Conservation (phyloP, 2,113 vertebrate species). For the Prunella fulvescens region DNA sequence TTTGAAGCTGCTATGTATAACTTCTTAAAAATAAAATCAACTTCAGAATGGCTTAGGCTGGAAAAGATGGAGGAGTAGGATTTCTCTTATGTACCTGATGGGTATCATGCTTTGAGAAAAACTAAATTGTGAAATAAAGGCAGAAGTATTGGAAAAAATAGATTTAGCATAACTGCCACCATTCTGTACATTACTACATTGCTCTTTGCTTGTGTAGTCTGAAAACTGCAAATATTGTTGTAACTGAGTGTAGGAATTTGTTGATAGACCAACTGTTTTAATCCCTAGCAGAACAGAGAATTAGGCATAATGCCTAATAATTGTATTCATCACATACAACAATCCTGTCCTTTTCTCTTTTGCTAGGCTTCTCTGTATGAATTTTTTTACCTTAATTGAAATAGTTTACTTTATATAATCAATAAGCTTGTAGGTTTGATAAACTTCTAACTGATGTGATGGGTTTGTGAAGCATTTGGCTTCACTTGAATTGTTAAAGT, state of each 20-base stretch:
- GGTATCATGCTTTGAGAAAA: not conserved
- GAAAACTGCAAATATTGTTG: not conserved
- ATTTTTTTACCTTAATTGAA: not conserved
- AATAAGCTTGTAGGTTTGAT: not conserved
- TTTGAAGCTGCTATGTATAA: not conserved
- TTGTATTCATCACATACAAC: accelerated
- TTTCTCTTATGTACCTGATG: not conserved
- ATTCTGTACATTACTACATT: not conserved
- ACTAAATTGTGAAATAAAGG: not conserved
- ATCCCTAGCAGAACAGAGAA: not conserved
- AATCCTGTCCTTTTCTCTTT: not conserved
- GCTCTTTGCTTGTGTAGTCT: not conserved
- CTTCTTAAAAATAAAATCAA: not conserved
- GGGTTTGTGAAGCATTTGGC: not conserved
- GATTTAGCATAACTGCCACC: not conserved
- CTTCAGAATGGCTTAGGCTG: not conserved
- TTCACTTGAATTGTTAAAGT: not conserved
- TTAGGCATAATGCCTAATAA: not conserved
- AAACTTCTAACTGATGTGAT: not conserved
- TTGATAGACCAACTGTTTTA: not conserved
- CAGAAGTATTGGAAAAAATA: not conserved
- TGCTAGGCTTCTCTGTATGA: not conserved
- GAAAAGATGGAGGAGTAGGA: not conserved
- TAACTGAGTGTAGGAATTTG: not conserved
- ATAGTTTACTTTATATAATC: not conserved